phyloP scores from a whole-genome alignment of 2,113 vertebrate species.

The Orcinus orca region DNA sequence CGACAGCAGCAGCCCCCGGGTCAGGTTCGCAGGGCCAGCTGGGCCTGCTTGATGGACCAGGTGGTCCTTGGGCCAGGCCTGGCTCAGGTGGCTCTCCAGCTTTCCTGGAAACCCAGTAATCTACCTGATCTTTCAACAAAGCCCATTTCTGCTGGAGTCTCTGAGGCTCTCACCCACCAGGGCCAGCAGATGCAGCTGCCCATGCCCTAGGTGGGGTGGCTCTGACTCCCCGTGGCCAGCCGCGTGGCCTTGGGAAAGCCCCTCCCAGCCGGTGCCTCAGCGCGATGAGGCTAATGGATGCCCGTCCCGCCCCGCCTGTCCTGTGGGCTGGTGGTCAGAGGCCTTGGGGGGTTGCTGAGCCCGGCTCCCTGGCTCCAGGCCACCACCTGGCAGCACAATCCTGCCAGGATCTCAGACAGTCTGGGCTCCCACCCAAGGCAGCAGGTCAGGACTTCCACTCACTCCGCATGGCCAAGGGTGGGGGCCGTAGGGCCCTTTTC shows the following conservation, averaged over 20 bases:
- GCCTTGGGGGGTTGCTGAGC: neutral
- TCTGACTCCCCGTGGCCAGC: neutral
- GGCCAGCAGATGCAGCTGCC: accelerated
- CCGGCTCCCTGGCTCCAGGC: neutral
- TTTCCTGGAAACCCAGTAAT: neutral
- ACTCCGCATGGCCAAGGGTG: accelerated
- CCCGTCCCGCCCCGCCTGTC: neutral
- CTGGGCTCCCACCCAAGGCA: neutral
- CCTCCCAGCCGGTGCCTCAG: neutral
- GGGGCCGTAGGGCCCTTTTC: accelerated
- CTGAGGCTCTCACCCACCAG: neutral
- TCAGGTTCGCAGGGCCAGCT: accelerated
- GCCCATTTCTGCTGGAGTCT: neutral
- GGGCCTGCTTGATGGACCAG: too few relatives aligned
- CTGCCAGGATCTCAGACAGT: neutral
- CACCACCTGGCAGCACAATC: neutral
- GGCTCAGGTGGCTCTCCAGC: neutral
- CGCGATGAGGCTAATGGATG: neutral
- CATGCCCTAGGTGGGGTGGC: accelerated
- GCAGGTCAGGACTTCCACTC: neutral
- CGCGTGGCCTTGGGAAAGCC: neutral
- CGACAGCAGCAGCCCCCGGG: accelerated
- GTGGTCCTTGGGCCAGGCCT: neutral
- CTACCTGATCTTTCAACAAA: neutral
- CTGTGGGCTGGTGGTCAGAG: neutral